These are phyloP conservation scores for Dryobates pubescens DNA, from an alignment of 2,797 vertebrate species.

Conservation along the genomic window DNA sequence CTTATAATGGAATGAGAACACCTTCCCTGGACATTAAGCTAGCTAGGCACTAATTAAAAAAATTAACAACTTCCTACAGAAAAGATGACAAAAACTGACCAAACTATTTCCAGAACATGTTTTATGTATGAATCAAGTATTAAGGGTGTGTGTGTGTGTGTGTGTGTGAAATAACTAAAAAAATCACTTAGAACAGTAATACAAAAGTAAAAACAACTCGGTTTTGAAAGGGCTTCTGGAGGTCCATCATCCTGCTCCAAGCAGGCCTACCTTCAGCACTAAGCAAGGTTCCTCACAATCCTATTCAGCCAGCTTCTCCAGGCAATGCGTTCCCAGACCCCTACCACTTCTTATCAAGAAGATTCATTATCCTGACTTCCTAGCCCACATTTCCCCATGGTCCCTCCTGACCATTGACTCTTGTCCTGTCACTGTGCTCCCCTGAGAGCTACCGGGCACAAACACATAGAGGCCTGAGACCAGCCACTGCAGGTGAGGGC, in stretches of 20 bases:
- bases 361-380: neutral
- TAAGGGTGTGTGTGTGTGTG: neutral
- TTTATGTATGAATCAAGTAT: neutral
- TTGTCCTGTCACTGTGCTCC: rapidly evolving
- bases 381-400: neutral
- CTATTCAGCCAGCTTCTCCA: neutral
- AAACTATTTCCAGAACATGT: neutral
- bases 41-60: neutral
- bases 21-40: neutral
- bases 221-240: neutral
- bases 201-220: rapidly evolving
- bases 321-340: rapidly evolving
- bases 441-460: rapidly evolving
- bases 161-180: neutral
- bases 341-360: neutral
- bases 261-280: neutral
- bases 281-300: neutral
- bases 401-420: neutral
- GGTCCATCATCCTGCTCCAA: neutral
- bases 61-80: neutral
- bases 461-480: rapidly evolving
- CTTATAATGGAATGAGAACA: neutral
- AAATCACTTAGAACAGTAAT: neutral
- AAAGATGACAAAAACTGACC: neutral
- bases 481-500: rapidly evolving